Base-by-base conservation (phyloP, 2,888 invertebrate species). In the Salpingus planirostris region DNA sequence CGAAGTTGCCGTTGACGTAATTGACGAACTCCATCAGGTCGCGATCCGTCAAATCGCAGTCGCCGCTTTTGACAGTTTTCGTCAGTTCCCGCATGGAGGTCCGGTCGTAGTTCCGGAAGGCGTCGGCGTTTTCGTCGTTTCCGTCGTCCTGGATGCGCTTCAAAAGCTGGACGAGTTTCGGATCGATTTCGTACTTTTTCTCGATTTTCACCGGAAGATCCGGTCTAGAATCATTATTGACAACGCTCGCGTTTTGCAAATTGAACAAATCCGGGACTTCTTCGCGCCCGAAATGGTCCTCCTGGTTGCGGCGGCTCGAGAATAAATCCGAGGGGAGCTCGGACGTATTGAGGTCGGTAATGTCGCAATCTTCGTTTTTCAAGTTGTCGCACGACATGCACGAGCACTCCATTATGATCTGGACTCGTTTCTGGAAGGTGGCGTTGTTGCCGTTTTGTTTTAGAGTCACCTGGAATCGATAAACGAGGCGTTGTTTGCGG, bases 371-470 rank as follows among this genome's bases (percentile, higher is more conserved):
- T 14, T 62, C 61, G 5, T 59, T 57, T 2, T 64, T 62, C 21
- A 64, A 63, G 33, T 70, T 71, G 40, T 69, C 68, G 47, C 78
- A 78, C 1, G 74, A 71, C 36, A 71, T 69, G 53, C 80, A 80
- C 10, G 74, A 73, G 49, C 80, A 80, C 46, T 78, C 76, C 10
- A 71, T 71, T 33, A 80, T 79, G 31, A 78, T 71, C 55, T 80
- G 75, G 0, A 79, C 76, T 12, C 71, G 66, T 55, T 76, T 76
- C 35, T 71, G 69, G 51, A 74, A 62, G 8, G 66, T 68, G 2
- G 64, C 59, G 25, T 70, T 71, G 43, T 70, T 69, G 21, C 62
- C 67, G 46, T 76, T 76, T 38, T 74, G 70, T 11, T 53, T 45
- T 15, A 79, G 57, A 3, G 70, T 72, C 3, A 79, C 73, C 77